A percentile compares a stretch with the other conserved stretches of the same genome.
Conservation (phyloP, 37 sponge, comb jelly and placozoan species). For the Mnemiopsis leidyi region DNA sequence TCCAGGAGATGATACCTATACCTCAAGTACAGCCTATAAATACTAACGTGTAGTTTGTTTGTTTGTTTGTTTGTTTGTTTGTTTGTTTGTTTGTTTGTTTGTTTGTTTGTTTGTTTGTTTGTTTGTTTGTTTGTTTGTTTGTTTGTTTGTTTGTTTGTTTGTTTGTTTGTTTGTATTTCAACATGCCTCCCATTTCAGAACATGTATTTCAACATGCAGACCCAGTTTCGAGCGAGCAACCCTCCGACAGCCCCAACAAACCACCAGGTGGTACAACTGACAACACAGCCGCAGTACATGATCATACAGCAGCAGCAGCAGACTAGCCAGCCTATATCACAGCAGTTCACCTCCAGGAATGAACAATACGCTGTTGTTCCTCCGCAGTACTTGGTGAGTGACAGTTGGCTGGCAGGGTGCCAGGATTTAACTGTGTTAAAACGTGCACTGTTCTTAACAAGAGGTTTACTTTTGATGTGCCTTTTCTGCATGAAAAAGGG, state of each 20-base stretch:
- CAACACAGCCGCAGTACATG: background rate
- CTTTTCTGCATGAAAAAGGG: no score
- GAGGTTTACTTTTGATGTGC: no score
- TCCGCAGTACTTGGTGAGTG: conserved; percentile 21
- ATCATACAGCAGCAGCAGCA: conserved; percentile 18
- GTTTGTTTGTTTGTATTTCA: no score
- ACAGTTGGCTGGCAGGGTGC: no score
- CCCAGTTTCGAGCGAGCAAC: conserved; percentile 57
- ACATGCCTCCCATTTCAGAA: conserved; percentile 55
- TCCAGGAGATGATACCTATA: conserved; percentile 35
- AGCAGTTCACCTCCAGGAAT: background rate
- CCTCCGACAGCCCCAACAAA: background rate
- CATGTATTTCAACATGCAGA: conserved; percentile 34
- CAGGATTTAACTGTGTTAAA: no score
- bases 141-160: no score
- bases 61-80: background rate
- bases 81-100: no score
- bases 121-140: no score
- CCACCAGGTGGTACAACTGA: background rate
- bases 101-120: no score
- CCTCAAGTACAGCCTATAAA: conserved; percentile 36
- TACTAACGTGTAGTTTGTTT: background rate
- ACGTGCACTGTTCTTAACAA: no score
- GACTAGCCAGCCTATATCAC: background rate
- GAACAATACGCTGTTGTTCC: conserved; percentile 8